phyloP scores from a whole-genome alignment of 2,113 vertebrate species.

The Sakesphorus luctuosus region DNA sequence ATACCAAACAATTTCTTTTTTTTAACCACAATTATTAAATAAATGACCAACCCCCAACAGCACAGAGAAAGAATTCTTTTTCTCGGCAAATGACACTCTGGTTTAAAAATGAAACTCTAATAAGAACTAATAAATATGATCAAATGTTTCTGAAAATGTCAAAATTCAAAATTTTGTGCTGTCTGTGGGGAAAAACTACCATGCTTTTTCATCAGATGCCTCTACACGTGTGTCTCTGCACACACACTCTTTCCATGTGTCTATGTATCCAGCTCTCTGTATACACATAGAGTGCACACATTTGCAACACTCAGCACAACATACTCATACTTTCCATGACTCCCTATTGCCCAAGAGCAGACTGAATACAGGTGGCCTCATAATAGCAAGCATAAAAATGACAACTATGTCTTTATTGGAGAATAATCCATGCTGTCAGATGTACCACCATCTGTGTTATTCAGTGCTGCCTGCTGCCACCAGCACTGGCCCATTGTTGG shows the following conservation, averaged over 20 bases:
- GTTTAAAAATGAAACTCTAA: not conserved
- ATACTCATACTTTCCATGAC: not conserved
- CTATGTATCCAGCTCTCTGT: not conserved
- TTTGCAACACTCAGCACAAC: not conserved
- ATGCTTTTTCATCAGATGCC: not conserved
- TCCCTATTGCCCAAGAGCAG: slow-evolving; percentile 29
- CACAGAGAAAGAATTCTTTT: not conserved
- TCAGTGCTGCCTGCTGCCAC: slow-evolving; percentile 61
- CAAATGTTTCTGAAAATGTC: not conserved
- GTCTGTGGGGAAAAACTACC: rapidly evolving
- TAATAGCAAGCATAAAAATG: slow-evolving; percentile 70
- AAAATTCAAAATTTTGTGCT: not conserved
- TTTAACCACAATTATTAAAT: not conserved
- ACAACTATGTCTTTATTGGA: slow-evolving; percentile 68
- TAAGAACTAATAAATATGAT: not conserved
- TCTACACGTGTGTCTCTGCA: not conserved
- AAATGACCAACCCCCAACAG: not conserved
- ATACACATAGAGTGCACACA: not conserved
- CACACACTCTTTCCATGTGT: not conserved
- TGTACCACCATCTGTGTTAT: slow-evolving; percentile 75
- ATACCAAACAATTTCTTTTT: not conserved
- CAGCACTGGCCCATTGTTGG: slow-evolving; percentile 29
- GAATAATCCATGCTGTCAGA: slow-evolving; percentile 73
- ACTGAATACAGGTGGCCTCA: slow-evolving; percentile 67
- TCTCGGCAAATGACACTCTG: not conserved